These are phyloP conservation scores for Hybognathus amarus DNA, from an alignment of 2,797 vertebrate genomes.

Conservation along the genomic window DNA sequence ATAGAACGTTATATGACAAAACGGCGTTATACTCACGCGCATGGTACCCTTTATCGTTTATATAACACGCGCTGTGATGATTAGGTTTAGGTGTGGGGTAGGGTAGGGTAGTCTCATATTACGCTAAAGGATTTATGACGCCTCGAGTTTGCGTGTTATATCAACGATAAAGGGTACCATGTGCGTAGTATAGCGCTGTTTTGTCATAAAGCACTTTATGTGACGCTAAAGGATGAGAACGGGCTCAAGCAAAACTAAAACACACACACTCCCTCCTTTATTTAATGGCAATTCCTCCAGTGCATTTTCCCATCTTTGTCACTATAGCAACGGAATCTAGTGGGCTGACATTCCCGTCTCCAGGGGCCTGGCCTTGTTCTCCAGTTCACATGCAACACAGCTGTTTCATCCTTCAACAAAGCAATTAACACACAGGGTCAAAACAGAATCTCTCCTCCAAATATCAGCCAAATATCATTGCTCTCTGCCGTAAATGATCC, in stretches of 20 bases:
- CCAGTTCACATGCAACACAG: conserved; percentile 69
- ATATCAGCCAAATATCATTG: conserved; percentile 13
- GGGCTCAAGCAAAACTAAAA: conserved; percentile 39
- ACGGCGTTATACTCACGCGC: too few species aligned
- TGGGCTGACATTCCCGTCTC: conserved; percentile 75
- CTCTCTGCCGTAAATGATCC: conserved; percentile 28
- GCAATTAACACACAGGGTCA: conserved; percentile 61
- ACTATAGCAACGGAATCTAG: conserved; percentile 76
- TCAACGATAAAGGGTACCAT: too few species aligned
- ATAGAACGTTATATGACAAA: too few species aligned
- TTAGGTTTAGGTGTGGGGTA: too few species aligned
- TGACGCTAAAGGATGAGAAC: too few species aligned
- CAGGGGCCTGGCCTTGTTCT: conserved; percentile 79
- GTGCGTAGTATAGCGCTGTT: too few species aligned
- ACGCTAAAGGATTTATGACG: too few species aligned
- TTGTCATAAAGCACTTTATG: too few species aligned
- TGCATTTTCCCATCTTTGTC: conserved; percentile 73
- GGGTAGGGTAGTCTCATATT: too few species aligned
- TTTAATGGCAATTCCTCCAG: conserved; percentile 78
- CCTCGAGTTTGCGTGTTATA: too few species aligned
- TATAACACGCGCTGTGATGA: too few species aligned
- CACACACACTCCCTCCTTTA: conserved; percentile 68
- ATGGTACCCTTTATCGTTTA: too few species aligned
- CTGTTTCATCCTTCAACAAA: conserved; percentile 64
- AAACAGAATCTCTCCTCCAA: conserved; percentile 44